A percentile compares a stretch with the other conserved stretches of the same genome.
phyloP scores from a whole-genome alignment of 2,797 vertebrate species.

The Chaetophractus vellerosus region DNA sequence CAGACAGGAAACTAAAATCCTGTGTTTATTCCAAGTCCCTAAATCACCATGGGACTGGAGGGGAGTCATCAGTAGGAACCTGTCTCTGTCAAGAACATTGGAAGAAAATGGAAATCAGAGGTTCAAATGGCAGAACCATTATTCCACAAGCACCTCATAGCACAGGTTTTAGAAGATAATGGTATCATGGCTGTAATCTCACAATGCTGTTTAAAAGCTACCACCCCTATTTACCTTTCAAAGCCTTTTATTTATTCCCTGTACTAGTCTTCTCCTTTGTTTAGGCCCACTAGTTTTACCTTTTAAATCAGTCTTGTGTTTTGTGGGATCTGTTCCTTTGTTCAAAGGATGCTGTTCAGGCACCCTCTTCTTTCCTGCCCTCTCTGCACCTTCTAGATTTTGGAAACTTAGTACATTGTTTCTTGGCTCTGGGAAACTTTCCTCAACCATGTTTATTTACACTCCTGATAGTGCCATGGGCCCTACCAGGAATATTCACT shows the following conservation, averaged over 20 bases:
- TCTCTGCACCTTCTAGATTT: background rate
- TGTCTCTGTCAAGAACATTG: background rate
- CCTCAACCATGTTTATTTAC: background rate
- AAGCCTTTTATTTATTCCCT: background rate
- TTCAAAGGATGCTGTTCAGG: background rate
- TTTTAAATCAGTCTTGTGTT: background rate
- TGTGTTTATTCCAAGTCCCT: constrained; percentile 70
- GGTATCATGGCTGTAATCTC: background rate
- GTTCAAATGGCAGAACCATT: background rate
- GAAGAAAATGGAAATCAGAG: constrained; percentile 41
- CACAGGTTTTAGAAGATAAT: background rate
- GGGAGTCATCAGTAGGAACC: constrained; percentile 12
- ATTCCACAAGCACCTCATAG: background rate
- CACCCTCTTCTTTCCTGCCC: background rate
- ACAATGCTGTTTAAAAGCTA: background rate
- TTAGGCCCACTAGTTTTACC: background rate
- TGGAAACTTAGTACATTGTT: background rate
- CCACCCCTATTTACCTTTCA: background rate
- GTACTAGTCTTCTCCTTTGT: background rate
- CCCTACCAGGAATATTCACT: background rate
- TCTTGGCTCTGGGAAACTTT: background rate
- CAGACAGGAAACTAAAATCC: constrained; percentile 66
- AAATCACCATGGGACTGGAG: constrained; percentile 15
- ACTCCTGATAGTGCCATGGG: background rate
- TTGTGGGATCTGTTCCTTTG: background rate